Percentiles rank a stretch among this genome's conserved stretches.
These are phyloP conservation scores for Microtus ochrogaster DNA, from an alignment of 2,113 vertebrate species.

Conservation along the genomic window DNA sequence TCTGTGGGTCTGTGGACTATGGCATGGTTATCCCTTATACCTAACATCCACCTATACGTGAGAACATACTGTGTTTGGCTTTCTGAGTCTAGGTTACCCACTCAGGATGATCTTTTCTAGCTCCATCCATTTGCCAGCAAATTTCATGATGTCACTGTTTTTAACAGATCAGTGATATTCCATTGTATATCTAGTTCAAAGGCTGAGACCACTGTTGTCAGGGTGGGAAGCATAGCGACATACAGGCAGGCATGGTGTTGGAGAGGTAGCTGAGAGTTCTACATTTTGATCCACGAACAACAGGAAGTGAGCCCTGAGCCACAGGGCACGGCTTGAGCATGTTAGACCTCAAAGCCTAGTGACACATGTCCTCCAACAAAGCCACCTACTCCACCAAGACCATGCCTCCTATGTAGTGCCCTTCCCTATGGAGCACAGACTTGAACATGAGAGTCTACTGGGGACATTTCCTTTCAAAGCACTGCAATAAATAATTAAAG, in stretches of 20 bases:
- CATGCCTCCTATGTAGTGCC: not conserved
- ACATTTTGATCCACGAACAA: not conserved
- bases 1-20: not conserved
- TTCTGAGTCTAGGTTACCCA: not conserved
- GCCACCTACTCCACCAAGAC: not conserved
- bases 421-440: not conserved
- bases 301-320: not conserved
- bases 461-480: not conserved
- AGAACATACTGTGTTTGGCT: not conserved
- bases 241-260: not conserved
- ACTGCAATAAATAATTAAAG: not conserved
- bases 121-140: not conserved
- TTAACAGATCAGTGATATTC: not conserved
- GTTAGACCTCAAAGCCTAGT: not conserved
- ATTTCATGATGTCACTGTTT: no score
- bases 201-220: not conserved
- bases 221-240: rapidly evolving
- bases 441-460: not conserved
- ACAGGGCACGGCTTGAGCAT: not conserved
- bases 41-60: not conserved
- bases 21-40: not conserved
- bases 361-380: not conserved
- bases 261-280: not conserved
- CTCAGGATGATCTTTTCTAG: not conserved
- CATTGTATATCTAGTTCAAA: not conserved